Evolutionary conservation across 1,140 invertebrate genomes (phyloP), one percentile per base, ranked within the genome.

Genomic region (Antheraea mylitta): DNA sequence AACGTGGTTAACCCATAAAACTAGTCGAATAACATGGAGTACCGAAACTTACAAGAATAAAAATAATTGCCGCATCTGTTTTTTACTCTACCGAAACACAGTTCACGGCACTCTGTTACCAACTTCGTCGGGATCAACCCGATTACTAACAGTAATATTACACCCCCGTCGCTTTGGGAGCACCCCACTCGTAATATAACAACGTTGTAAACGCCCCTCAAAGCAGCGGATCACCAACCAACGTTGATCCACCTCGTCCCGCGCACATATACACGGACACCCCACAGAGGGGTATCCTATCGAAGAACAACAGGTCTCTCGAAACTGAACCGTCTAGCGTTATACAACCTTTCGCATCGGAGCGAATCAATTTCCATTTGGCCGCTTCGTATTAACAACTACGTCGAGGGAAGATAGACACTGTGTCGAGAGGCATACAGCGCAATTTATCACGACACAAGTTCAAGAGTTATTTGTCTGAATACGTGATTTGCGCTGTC

Each of bases 71-170:
- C 22, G 69, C 64, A 48, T 71, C 69, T 70, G 66, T 64, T 58
- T 62, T 59, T 37, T 37, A 37, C 30, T 63, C 61, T 63, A 37
- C 36, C 4, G 61, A 13, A 63, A 42, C 61, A 63, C 61, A 63
- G 61, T 63, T 63, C 61, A 63, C 69, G 74, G 69, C 81, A 83
- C 78, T 81, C 77, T 76, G 83, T 83, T 83, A 76, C 78, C 80
- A 82, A 85, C 85, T 83, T 87, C 82, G 83, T 80, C 67, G 83
- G 82, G 86, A 89, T 85, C 85, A 87, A 81, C 83, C 80, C 82
- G 83, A 89, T 89, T 86, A 89, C 85, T 80, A 75, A 78, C 75
- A 71, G 85, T 82, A 86, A 88, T 86, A 79, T 79, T 75, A 78
- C 77, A 81, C 85, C 83, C 82, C 81, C 80, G 76, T 79, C 80